Percentiles rank a stretch among this genome's conserved stretches.
Evolutionary conservation across 2,113 vertebrate genomes (phyloP).

Genomic region (Tauraco erythrolophus): DNA sequence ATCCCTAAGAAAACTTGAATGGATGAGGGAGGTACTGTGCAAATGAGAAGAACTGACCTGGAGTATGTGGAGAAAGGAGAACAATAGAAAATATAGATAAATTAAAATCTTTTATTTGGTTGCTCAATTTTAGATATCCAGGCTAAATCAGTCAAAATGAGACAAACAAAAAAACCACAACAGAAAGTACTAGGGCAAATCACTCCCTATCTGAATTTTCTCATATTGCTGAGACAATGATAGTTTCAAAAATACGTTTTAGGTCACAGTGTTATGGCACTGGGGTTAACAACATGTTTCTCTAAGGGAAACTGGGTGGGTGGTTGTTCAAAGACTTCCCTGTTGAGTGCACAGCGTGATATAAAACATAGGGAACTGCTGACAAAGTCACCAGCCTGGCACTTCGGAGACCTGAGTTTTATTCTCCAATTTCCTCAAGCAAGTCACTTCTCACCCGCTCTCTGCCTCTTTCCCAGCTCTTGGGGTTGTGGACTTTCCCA

Average conservation of each 20-base stretch:
- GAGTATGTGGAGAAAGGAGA: neutral
- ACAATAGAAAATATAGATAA: neutral
- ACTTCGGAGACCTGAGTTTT: neutral
- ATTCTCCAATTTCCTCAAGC: neutral
- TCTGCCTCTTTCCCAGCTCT: neutral
- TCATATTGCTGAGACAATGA: neutral
- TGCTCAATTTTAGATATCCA: neutral
- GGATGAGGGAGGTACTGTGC: neutral
- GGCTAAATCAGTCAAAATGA: neutral
- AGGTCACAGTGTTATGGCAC: neutral
- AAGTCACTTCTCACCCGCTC: neutral
- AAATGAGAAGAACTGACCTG: neutral
- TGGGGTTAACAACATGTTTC: neutral
- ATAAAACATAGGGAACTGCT: neutral
- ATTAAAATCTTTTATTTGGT: neutral
- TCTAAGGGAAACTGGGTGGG: neutral
- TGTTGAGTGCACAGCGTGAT: accelerated
- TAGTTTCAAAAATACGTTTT: neutral
- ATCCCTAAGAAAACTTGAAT: neutral
- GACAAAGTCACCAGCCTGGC: neutral
- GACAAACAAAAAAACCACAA: accelerated
- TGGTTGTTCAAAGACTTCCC: neutral
- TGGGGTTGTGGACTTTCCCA: neutral
- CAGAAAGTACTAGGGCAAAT: neutral
- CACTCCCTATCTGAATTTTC: neutral